Evolutionary conservation across 2,797 vertebrate genomes (phyloP), one percentile per base, ranked within the genome.

Genomic region (Liasis olivaceus): DNA sequence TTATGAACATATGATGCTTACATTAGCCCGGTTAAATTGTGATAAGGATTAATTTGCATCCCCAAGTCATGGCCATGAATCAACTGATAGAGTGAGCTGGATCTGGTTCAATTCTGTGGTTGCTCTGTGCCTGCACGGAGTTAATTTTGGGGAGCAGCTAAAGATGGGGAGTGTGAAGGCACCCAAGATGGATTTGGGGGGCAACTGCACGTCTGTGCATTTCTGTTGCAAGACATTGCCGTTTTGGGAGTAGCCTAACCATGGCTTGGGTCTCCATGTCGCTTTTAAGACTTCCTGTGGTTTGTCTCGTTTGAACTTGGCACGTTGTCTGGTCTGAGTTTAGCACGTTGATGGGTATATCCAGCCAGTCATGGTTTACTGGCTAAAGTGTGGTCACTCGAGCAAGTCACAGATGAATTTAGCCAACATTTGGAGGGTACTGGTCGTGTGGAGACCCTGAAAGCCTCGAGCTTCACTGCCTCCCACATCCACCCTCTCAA

Each of bases 21-120:
- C 86, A 94, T 96, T 95, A 96, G 96, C 91, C 86, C 93, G 86
- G 87, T 95, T 96, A 96, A 96, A 96, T 95, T 96, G 96, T 92
- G 95, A 88, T 84, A 92, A 96, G 96, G 96, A 97, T 97, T 95
- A 96, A 97, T 95, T 95, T 54, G 89, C 91, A 90, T 92, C 91
- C 95, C 94, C 94, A 89, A 96, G 93, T 91, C 77, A 26, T 93
- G 92, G 93, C 94, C 69, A 5, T 95, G 94, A 94, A 95, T 95
- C 94, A 93, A 20, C 66, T 4, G 95, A 59, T 93, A 56, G 13
- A 0, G 69, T 2, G 2, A 60, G 62, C 64, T 0, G 0, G 84
- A 77, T 91, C 0, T 0, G 66, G 93, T 91, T 93, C 87, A 3
- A 0, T 88, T 88, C 69, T 0, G 0, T 66, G 42, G 81, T 0